Evolutionary conservation across 1,140 invertebrate species (phyloP), one percentile per base, ranked within the genome.

Genomic region (Apolygus lucorum): DNA sequence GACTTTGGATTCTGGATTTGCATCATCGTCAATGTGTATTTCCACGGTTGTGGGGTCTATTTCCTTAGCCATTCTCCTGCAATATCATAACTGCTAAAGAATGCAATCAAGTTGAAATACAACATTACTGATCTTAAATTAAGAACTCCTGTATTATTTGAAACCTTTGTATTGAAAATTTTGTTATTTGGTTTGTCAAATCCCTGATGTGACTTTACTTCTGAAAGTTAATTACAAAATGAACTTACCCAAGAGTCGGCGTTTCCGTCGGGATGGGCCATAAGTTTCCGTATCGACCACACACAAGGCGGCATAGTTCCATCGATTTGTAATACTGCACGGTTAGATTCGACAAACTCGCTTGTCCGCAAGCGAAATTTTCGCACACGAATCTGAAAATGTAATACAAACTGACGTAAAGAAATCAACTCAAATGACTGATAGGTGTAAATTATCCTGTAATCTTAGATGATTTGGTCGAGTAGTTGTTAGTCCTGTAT

Each of bases 251-350:
- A 1, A 69, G 62, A 42, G 34, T 26, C 8, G 24, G 24, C 8
- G 59, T 27, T 1, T 77, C 82, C 0, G 85, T 87, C 2, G 89
- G 88, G 72, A 82, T 77, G 0, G 89, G 89, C 89, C 88, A 91
- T 17, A 91, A 79, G 0, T 84, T 81, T 0, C 87, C 86, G 74
- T 83, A 84, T 52, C 80, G 77, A 8, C 87, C 87, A 76, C 89
- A 90, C 0, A 85, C 82, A 0, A 89, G 79, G 25, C 87, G 80
- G 73, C 89, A 91, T 29, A 79, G 76, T 11, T 77, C 76, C 4
- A 81, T 49, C 25, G 77, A 78, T 4, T 65, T 21, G 54, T 59
- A 59, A 59, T 17, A 13, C 22, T 11, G 54, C 4, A 59, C 54
- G 22, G 54, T 17, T 42, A 8, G 54, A 13, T 59, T 59, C 22